Base-by-base conservation (phyloP, 2,888 invertebrate genomes). In the Tryphoninae sp. region DNA sequence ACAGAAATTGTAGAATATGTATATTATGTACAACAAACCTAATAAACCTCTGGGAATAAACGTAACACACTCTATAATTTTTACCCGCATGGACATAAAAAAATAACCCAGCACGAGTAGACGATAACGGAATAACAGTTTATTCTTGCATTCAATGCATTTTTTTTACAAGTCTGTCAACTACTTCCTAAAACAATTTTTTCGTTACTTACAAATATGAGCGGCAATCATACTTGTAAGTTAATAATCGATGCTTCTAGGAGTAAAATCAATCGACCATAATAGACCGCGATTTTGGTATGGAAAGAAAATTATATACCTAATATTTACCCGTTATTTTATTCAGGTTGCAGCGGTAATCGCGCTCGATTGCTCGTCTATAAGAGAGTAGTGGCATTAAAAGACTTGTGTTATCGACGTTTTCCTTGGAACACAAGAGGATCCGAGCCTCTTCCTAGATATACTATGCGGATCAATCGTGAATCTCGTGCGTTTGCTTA, bases 121-220 rank as follows among this genome's bases (percentile, higher is more conserved):
- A 71, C 61, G 69, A 77, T 77, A 82, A 82, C 76, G 80, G 73
- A 77, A 82, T 74, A 80, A 77, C 80, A 80, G 59, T 82, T 82
- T 82, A 82, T 82, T 82, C 62, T 79, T 76, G 76, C 79, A 79
- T 51, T 77, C 72, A 62, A 82, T 78, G 82, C 82, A 79, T 55
- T 19, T 55, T 67, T 62, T 79, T 72, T 76, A 75, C 71, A 78
- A 79, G 7, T 71, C 51, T 68, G 72, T 73, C 76, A 82, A 79
- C 76, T 68, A 82, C 76, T 64, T 51, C 59, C 59, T 77, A 79
- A 79, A 82, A 72, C 62, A 51, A 68, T 51, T 69, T 45, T n/a
- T 23, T 59, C 53, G 26, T 51, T 55, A 71, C 73, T 53, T 53
- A 68, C 40, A 55, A 40, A 51, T 62, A 82, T 72, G 75, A 79